phyloP scores from a whole-genome alignment of 2,797 vertebrate species.

The Gila robusta region DNA sequence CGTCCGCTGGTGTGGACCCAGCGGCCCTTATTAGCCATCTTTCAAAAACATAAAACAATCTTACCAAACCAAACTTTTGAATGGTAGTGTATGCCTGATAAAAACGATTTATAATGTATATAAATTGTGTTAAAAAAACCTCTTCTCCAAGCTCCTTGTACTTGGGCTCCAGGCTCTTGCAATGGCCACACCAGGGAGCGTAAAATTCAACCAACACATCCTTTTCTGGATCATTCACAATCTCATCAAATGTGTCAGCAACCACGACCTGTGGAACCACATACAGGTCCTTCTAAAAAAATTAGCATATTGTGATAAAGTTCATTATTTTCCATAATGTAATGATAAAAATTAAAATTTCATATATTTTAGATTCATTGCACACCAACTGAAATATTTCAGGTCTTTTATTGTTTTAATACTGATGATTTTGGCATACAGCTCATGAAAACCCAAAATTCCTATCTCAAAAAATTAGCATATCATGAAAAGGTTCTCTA shows the following conservation, averaged over 20 bases:
- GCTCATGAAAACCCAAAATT: too few relatives aligned
- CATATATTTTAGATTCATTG: too few relatives aligned
- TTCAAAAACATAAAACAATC: background rate
- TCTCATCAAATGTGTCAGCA: constrained; percentile 77
- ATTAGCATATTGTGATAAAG: too few relatives aligned
- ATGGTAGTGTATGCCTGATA: background rate
- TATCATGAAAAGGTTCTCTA: too few relatives aligned
- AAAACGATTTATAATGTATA: background rate
- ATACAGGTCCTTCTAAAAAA: too few relatives aligned
- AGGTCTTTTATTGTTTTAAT: too few relatives aligned
- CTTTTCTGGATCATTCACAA: constrained; percentile 74
- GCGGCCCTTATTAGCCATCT: background rate
- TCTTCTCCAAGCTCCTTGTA: constrained; percentile 75
- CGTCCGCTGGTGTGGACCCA: too few relatives aligned
- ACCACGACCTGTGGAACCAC: constrained; percentile 74
- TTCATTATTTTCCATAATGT: too few relatives aligned
- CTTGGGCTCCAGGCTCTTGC: constrained; percentile 78
- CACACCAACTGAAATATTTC: too few relatives aligned
- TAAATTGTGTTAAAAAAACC: constrained; percentile 58
- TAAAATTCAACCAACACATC: constrained; percentile 81
- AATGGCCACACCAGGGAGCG: constrained; percentile 77
- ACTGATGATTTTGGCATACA: too few relatives aligned
- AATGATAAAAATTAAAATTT: too few relatives aligned
- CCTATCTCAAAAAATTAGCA: too few relatives aligned
- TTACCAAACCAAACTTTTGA: background rate